Base-by-base conservation (phyloP, 2,888 invertebrate species). In the Drosophila diplacantha region DNA sequence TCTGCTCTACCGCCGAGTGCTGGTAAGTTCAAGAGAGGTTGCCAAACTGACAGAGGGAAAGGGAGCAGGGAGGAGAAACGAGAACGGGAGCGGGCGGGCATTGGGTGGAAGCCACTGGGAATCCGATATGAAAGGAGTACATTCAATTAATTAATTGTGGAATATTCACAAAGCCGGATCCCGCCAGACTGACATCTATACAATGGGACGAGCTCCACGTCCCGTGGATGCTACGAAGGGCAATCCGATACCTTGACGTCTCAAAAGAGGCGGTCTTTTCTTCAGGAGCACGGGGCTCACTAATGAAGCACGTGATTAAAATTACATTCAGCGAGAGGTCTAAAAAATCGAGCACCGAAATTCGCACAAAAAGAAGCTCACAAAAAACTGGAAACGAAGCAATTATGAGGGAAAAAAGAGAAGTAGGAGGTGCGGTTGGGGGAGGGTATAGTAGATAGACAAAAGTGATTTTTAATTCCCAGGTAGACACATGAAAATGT, bases 1-100 rank as follows among this genome's bases (percentile, higher is more conserved):
- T 46, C 90, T 93, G 52, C 90, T 93, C 11, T 93, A 93, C 81
- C 88, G 93, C 71, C 92, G 92, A 83, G 89, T 93, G 1, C 90
- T 92, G 89, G 93, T 93, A 74, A 86, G 87, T 84, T 52, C 14
- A 46, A 22, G 32, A 43, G 16, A 22, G 24, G 14, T 18, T 6
- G 14, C 12, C 16, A 31, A 5, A 5, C 5, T 12, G 16, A 29
- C 12, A 12, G 24, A 12, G n/a, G 37, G 22, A 12, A 11, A 12
- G 18, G 26, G 8, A 26, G 9, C 26, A 14, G 14, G 14, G 14
- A 43, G 41, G 35, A 38, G 34, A 26, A 26, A 9, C 37, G 38
- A 3, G 20, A 12, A 12, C 0, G 16, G 26, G 9, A n/a, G n/a
- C n/a, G n/a, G 32, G 20, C 26, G 7, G 38, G n/a, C n/a, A n/a